phyloP scores from a whole-genome alignment of 2,888 invertebrate genomes.

The Chironomus riparius region DNA sequence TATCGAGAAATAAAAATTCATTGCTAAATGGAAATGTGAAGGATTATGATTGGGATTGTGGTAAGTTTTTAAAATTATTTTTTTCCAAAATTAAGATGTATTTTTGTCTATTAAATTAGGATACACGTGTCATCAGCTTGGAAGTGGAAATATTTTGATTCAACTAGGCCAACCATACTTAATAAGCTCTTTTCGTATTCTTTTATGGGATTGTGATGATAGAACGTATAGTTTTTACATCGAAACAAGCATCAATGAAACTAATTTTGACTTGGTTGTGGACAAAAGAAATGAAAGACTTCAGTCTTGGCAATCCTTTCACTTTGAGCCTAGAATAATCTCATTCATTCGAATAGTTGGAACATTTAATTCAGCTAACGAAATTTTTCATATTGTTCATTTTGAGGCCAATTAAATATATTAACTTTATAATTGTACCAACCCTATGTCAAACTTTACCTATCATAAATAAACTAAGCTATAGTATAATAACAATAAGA shows the following conservation, averaged over 20 bases:
- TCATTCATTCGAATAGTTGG: slow-evolving; percentile 93
- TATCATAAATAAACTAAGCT: too few relatives aligned
- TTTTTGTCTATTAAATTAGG: background rate
- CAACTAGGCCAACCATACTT: slow-evolving; percentile 76
- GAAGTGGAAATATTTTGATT: slow-evolving; percentile 26
- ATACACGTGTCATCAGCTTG: slow-evolving; percentile 12
- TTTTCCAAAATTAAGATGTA: too few relatives aligned
- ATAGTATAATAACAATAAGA: too few relatives aligned
- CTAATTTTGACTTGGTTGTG: slow-evolving; percentile 84
- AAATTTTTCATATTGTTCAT: slow-evolving; percentile 98
- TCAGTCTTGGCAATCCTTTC: slow-evolving; percentile 89
- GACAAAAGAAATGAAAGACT: slow-evolving; percentile 80
- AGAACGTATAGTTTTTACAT: slow-evolving; percentile 87
- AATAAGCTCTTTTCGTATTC: slow-evolving; percentile 77
- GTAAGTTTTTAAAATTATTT: too few relatives aligned
- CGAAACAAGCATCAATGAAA: slow-evolving; percentile 85
- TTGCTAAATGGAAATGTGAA: slow-evolving; percentile 90
- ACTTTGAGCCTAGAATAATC: slow-evolving; percentile 74
- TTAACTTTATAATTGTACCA: too few relatives aligned
- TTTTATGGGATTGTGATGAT: slow-evolving; percentile 96
- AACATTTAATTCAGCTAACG: slow-evolving; percentile 94
- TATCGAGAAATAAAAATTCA: slow-evolving; percentile 85
- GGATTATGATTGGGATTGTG: slow-evolving; percentile 95
- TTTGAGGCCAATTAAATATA: too few relatives aligned
- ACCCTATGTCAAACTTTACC: too few relatives aligned